phyloP scores from a whole-genome alignment of 2,113 vertebrate genomes.

The Neolamprologus longior region DNA sequence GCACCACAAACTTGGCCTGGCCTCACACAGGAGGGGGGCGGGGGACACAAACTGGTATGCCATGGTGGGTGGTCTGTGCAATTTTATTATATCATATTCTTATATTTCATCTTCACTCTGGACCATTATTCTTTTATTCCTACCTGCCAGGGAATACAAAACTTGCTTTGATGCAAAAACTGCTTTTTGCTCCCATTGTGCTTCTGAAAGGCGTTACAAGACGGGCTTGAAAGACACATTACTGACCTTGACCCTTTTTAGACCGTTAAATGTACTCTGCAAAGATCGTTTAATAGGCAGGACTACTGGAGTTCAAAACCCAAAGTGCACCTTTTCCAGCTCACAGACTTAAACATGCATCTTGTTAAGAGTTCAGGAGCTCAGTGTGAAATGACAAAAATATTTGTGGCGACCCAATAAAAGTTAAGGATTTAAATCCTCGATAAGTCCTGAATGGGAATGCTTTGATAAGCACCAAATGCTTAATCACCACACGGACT shows the following conservation, averaged over 20 bases:
- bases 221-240: not conserved
- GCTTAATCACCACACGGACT: not conserved
- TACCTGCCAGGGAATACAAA: not conserved
- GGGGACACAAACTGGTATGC: not conserved
- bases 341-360: not conserved
- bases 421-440: not conserved
- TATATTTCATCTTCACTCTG: not conserved
- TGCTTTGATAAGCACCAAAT: not conserved
- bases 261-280: not conserved
- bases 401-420: too few relatives aligned
- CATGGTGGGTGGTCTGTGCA: conserved; percentile 19
- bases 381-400: not conserved
- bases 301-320: not conserved
- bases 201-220: not conserved
- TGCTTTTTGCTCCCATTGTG: not conserved
- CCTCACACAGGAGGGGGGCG: conserved; percentile 10
- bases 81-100: not conserved
- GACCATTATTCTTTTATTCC: not conserved
- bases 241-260: not conserved
- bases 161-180: not conserved
- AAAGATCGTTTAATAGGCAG: not conserved
- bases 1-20: conserved; percentile 18
- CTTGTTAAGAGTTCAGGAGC: not conserved
- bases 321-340: not conserved
- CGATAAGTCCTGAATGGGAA: not conserved